Conservation (phyloP, 1,140 invertebrate genomes). For the Subanguina moxae region DNA sequence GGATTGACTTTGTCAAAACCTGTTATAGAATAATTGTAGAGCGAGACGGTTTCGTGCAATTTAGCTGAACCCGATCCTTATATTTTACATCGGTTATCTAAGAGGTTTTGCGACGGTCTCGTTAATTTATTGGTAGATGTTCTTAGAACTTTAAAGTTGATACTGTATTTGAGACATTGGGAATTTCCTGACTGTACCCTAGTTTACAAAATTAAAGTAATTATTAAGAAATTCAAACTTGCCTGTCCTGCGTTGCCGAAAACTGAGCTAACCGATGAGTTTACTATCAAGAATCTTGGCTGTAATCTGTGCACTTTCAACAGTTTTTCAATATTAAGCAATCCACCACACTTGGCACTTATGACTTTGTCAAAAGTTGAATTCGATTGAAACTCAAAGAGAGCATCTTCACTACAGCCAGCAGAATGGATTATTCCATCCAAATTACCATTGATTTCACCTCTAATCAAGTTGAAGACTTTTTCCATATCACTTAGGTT, state of each 20-base stretch:
- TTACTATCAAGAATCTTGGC: slow-evolving; percentile 30
- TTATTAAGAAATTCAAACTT: not conserved
- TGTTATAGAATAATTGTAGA: too few species aligned
- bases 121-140: too few species aligned
- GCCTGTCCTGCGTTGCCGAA: slow-evolving; percentile 37
- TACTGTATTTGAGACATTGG: too few species aligned
- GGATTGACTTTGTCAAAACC: too few species aligned
- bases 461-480: not conserved
- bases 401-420: slow-evolving; percentile 17
- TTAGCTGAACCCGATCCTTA: too few species aligned
- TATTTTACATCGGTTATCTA: too few species aligned
- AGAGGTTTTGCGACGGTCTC: too few species aligned
- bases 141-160: too few species aligned
- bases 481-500: slow-evolving; percentile 8
- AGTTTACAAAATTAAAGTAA: too few species aligned
- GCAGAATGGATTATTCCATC: slow-evolving; percentile 25
- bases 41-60: too few species aligned
- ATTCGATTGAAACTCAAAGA: slow-evolving; percentile 19
- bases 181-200: too few species aligned
- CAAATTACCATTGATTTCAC: slow-evolving; percentile 8
- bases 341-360: slow-evolving; percentile 30
- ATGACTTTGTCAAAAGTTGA: slow-evolving; percentile 32
- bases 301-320: slow-evolving; percentile 6
- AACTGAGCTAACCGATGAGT: slow-evolving; percentile 27
- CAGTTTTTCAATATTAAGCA: slow-evolving; percentile 17